Base-by-base conservation (phyloP, 2,113 vertebrate species). In the Seriola rivoliana region DNA sequence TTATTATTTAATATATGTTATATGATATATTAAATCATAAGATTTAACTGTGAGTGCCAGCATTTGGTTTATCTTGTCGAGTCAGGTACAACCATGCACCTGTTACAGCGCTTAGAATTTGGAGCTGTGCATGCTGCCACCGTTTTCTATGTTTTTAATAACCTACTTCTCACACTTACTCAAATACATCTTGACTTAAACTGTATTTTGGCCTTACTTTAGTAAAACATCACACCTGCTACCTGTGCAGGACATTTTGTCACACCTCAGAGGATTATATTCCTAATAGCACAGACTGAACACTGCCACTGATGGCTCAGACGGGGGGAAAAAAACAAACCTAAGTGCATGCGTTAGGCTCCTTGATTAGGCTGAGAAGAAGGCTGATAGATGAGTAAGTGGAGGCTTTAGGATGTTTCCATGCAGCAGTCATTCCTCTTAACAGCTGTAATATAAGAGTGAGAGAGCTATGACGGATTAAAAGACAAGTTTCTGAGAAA, bases 321-420 rank as follows among this genome's bases (percentile, higher is more conserved):
- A 54, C 8, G 0, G 40, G 29, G 32, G 29, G 23, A 58, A 21
- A 42, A 42, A 58, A 40, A 42, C 55, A 23, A 67, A 40, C 42
- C 9, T 64, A 71, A 78, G 60, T 50, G 42, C 12, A 44, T 46
- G 66, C 50, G 9, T 29, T 71, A n/a, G 57, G 63, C 67, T 80
- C 21, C 40, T 85, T 74, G 63, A 80, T 77, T 25, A 66, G 25
- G 10, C 12, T 38, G 65, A 81, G 76, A 77, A 55, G 68, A 68
- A 34, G 8, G 44, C 38, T 80, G 78, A 66, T 72, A 55, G 59
- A 54, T 80, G 68, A 52, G 70, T 38, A 57, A 64, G 55, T 64
- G 36, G 65, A 62, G 44, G 34, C 17, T 46, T 79, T 66, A 79
- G 66, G 54, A 68, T 55, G 73, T 17, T 59, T 34, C 59, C 52